A percentile compares a stretch with the other conserved stretches of the same genome.
phyloP scores from a whole-genome alignment of 2,797 vertebrate genomes.

The Acipenser oxyrinchus region DNA sequence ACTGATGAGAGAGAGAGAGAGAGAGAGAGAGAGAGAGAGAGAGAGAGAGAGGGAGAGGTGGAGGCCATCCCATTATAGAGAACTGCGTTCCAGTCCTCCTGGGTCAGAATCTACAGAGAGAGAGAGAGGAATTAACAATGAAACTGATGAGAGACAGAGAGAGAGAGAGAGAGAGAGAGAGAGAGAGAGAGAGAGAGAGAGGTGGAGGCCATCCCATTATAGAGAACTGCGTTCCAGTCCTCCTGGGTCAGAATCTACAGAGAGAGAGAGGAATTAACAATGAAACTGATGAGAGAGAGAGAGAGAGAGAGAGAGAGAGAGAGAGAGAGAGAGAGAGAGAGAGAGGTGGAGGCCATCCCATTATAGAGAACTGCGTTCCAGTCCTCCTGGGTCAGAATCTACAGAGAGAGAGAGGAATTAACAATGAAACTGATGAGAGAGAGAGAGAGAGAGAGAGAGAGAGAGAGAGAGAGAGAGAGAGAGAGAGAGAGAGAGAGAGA shows the following conservation, averaged over 20 bases:
- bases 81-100: conserved; percentile 31
- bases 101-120: conserved; percentile 27
- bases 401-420: conserved; percentile 12
- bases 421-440: neutral
- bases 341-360: conserved; percentile 86
- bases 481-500: neutral
- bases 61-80: conserved; percentile 59
- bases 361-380: no score
- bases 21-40: conserved; percentile 1
- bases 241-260: no score
- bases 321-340: conserved; percentile 4
- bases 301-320: conserved; percentile 11
- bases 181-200: conserved; percentile 1
- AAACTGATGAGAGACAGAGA: neutral
- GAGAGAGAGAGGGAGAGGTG: conserved; percentile 1
- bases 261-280: no score
- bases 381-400: no score
- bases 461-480: neutral
- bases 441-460: neutral
- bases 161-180: conserved; percentile 3
- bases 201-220: no score
- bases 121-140: conserved; percentile 8
- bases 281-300: neutral
- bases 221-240: no score
- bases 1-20: neutral